phyloP scores from a whole-genome alignment of 2,113 vertebrate species.

The Emydura subglobosa region DNA sequence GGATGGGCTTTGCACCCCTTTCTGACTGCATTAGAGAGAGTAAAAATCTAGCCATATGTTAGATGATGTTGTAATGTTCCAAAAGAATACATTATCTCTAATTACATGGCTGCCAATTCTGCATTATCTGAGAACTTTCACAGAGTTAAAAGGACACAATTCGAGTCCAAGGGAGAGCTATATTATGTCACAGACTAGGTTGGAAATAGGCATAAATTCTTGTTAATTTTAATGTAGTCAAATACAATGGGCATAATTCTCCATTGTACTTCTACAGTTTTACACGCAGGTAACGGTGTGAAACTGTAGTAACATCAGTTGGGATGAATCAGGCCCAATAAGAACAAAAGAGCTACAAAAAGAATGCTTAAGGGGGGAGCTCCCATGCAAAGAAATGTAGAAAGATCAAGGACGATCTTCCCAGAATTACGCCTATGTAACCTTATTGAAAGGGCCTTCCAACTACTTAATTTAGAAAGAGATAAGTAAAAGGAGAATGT shows the following conservation, averaged over 20 bases:
- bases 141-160: background rate
- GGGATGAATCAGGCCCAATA: background rate
- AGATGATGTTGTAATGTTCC: background rate
- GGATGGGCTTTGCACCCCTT: accelerated
- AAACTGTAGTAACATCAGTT: background rate
- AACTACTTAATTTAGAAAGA: background rate
- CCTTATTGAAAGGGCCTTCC: background rate
- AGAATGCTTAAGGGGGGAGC: background rate
- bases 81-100: background rate
- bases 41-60: accelerated
- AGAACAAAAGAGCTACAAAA: background rate
- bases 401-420: background rate
- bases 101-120: accelerated
- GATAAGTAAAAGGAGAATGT: accelerated
- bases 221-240: background rate
- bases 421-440: background rate
- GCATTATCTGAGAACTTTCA: background rate
- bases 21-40: background rate
- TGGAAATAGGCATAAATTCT: background rate
- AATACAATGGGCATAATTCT: background rate
- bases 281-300: background rate
- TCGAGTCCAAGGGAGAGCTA: background rate
- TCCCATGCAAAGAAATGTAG: background rate
- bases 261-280: background rate
- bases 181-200: background rate